These are phyloP conservation scores for Collichthys lucidus DNA, from an alignment of 2,113 vertebrate genomes.

Conservation along the genomic window DNA sequence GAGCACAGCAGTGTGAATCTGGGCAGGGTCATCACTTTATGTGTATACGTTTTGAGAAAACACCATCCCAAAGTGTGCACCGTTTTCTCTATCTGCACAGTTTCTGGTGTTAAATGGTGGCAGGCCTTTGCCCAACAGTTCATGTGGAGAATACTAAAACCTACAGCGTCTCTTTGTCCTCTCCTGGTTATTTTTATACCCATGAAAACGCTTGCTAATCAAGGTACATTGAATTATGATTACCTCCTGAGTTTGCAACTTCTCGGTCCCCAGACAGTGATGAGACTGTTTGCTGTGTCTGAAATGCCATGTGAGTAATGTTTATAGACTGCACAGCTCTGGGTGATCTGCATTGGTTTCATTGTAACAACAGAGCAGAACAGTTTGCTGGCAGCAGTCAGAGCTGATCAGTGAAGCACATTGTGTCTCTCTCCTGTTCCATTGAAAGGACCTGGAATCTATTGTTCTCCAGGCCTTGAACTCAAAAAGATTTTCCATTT, in stretches of 20 bases:
- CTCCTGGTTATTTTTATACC: not conserved
- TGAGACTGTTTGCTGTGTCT: not conserved
- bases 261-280: not conserved
- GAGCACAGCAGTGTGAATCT: not conserved
- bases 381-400: conserved; percentile 13
- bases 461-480: not conserved
- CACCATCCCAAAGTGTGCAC: too few relatives aligned
- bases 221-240: not conserved
- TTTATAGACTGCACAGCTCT: conserved; percentile 19
- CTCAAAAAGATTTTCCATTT: conserved; percentile 7
- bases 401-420: conserved; percentile 21
- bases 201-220: not conserved
- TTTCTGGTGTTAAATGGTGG: not conserved
- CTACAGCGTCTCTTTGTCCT: not conserved
- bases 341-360: conserved; percentile 49
- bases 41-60: not conserved
- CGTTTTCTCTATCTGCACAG: not conserved
- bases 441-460: conserved; percentile 6
- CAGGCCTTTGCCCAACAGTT: not conserved
- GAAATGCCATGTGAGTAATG: conserved; percentile 6
- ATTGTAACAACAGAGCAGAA: conserved; percentile 25
- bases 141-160: not conserved
- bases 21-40: not conserved
- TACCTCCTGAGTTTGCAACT: not conserved
- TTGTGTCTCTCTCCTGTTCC: conserved; percentile 9